Evolutionary conservation across 2,888 invertebrate genomes (phyloP).

Genomic region (Meghimatium bilineatum): DNA sequence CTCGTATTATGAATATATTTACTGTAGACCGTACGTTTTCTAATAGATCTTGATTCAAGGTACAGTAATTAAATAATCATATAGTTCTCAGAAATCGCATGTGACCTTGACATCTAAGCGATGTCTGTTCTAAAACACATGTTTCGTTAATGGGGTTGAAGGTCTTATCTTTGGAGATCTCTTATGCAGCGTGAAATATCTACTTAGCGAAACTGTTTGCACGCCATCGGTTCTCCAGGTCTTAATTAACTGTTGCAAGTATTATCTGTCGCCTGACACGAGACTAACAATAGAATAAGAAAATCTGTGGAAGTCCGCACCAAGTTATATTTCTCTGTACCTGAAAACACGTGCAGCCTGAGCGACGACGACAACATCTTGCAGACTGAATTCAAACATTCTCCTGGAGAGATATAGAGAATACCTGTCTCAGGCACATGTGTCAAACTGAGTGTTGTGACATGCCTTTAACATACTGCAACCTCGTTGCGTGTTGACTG

Average conservation of each 20-base stretch:
- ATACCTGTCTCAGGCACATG: neutral
- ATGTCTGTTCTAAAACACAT: no score
- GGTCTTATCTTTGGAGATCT: no score
- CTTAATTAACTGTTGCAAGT: constrained; percentile 17
- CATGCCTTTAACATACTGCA: neutral
- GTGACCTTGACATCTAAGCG: no score
- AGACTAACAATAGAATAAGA: neutral
- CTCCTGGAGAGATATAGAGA: neutral
- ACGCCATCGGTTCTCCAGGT: neutral
- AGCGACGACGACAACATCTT: neutral
- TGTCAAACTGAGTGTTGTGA: neutral
- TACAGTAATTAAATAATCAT: no score
- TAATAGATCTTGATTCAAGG: no score
- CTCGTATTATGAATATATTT: no score
- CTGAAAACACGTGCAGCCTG: neutral
- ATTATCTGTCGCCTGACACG: neutral
- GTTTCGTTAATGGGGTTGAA: no score
- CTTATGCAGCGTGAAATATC: neutral
- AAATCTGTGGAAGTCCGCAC: neutral
- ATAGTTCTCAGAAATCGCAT: no score
- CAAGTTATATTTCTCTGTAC: neutral
- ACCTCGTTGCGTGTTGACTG: neutral
- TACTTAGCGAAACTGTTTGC: neutral
- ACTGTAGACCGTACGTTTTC: no score
- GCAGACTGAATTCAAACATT: neutral